Base-by-base conservation (phyloP, 1,140 invertebrate genomes). In the Drosophila rufa region DNA sequence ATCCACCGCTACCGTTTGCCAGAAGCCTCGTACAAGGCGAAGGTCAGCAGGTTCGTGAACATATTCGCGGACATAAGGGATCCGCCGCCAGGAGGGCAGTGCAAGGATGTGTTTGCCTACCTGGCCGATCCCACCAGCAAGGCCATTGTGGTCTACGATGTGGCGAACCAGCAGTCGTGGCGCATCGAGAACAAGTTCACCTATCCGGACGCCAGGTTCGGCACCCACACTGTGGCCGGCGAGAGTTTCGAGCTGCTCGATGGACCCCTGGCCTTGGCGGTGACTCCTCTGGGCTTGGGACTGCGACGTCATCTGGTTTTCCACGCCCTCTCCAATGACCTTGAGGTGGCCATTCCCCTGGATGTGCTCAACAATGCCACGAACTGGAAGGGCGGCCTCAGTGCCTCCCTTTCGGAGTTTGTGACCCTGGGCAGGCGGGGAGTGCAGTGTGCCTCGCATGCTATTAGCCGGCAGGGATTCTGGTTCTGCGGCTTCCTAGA, bases 91-190 rank as follows among this genome's bases (percentile, higher is more conserved):
- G 62, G 78, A 9, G 82, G 91, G 0, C 92, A 94, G n/a, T 97
- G 96, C 79, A 43, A 78, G 0, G 93, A 96, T 45, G 94, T 95
- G 0, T 96, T 94, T 67, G 95, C 96, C 12, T 97, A 97, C 76
- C 94, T 96, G 9, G 95, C 96, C 0, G 96, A 97, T 79, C 95
- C 96, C 2, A 94, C 94, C 0, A 94, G 94, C 3, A 96, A 94
- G 84, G 94, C 94, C 0, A 71, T 97, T 1, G 82, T 97, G 1
- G 96, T 97, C 5, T 96, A 96, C 65, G 95, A 97, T 82, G 93
- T 94, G 1, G 67, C 76, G 0, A 91, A 91, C 3, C 79, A 94
- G 22, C 93, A 76, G 30, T 95, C 95, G 0, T 97, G 96, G 96
- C 94, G 94, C 60, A 94, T 95, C 19, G 93, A 92, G 2, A 96